A percentile compares a stretch with the other conserved stretches of the same genome.
Evolutionary conservation across 2,797 vertebrate genomes (phyloP).

Genomic region (Potorous gilbertii): DNA sequence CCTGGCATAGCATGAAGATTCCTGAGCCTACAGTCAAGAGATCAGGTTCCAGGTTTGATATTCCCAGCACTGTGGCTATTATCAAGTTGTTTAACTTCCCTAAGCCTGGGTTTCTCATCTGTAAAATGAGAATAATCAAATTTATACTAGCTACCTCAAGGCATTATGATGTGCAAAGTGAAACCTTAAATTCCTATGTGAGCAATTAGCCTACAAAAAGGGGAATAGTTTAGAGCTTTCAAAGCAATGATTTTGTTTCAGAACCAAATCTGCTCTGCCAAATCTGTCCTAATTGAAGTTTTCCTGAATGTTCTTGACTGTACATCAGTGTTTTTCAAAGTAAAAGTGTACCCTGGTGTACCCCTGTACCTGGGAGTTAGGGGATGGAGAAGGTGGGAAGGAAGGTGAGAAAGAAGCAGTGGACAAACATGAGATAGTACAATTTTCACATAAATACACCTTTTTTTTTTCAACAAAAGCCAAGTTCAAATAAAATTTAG

Average conservation of each 20-base stretch:
- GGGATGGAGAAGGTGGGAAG: too few relatives aligned
- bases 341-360: too few relatives aligned
- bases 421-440: neutral
- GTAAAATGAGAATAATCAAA: neutral
- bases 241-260: neutral
- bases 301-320: neutral
- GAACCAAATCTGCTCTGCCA: neutral
- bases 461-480: too few relatives aligned
- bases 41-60: neutral
- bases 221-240: neutral
- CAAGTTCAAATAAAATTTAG: too few relatives aligned
- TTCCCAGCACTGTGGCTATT: neutral
- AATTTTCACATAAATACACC: neutral
- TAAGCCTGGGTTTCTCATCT: neutral
- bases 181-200: neutral
- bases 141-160: neutral
- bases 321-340: neutral
- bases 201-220: neutral
- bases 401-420: too few relatives aligned
- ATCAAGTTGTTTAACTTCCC: neutral
- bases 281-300: neutral
- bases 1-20: neutral
- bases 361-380: neutral
- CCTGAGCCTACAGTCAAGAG: neutral
- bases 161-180: neutral